phyloP scores from a whole-genome alignment of 2,797 vertebrate genomes.

The Sebastes nivosus region DNA sequence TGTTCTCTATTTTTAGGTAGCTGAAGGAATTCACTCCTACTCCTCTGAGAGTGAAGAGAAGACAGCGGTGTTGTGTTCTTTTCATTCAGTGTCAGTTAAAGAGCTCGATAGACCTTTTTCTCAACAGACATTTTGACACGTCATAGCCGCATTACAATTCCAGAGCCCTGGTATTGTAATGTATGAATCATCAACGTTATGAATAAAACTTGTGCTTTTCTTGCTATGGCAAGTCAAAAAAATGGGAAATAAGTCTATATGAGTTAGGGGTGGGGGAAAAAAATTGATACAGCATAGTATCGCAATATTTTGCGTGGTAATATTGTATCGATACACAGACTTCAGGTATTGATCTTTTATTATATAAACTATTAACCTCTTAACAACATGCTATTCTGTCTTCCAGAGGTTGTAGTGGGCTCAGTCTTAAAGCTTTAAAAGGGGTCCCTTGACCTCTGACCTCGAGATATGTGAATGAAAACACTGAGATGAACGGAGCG shows the following conservation, averaged over 20 bases:
- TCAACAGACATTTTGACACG: background rate
- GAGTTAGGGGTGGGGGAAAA: no score
- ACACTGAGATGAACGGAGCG: background rate
- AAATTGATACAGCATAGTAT: no score
- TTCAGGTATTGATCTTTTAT: background rate
- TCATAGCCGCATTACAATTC: background rate
- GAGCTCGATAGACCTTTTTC: background rate
- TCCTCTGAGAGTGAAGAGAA: background rate
- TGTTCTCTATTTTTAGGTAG: slow-evolving; percentile 10
- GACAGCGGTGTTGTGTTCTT: background rate
- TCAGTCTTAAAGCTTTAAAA: background rate
- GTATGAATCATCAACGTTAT: background rate
- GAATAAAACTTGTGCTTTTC: no score
- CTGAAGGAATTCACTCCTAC: background rate
- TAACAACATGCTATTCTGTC: background rate
- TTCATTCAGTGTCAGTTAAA: background rate
- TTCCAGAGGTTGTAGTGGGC: no score
- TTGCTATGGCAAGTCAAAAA: background rate
- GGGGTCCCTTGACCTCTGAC: background rate
- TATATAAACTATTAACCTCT: background rate
- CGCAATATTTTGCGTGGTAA: no score
- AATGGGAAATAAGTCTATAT: background rate
- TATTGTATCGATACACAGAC: background rate
- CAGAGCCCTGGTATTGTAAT: background rate
- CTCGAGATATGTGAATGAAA: background rate